Base-by-base conservation (phyloP, 2,888 invertebrate species). In the Thereva nobilitata region DNA sequence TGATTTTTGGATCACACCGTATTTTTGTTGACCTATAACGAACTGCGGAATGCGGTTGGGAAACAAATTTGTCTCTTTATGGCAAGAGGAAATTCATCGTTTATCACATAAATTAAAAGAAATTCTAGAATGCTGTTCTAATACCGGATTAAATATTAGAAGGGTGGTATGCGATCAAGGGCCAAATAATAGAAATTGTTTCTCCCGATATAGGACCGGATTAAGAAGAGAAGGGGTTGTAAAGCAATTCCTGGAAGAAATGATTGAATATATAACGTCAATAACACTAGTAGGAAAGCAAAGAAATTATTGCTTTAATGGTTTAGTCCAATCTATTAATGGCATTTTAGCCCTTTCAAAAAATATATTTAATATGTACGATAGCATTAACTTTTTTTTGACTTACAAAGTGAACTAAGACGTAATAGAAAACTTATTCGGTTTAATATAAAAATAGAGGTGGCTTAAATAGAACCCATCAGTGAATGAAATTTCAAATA, bases 341-440 rank as follows among this genome's bases (percentile, higher is more conserved):
- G 61, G 38, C n/a, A 63, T 63, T 44, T 44, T 67, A 9, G 8
- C 34, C 34, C 44, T 54, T 10, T 37, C 54, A 38, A 49, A 52
- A 8, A 44, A 64, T 4, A n/a, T n/a, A n/a, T n/a, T n/a, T n/a
- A n/a, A n/a, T n/a, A n/a, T n/a, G n/a, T n/a, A n/a, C n/a, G n/a
- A n/a, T n/a, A n/a, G n/a, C n/a, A n/a, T n/a, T n/a, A n/a, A n/a
- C n/a, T n/a, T n/a, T n/a, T n/a, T n/a, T n/a, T n/a, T n/a, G n/a
- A n/a, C n/a, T n/a, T n/a, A n/a, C n/a, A n/a, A n/a, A n/a, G n/a
- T n/a, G n/a, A n/a, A n/a, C n/a, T n/a, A n/a, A n/a, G n/a, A n/a
- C n/a, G n/a, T n/a, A n/a, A n/a, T n/a, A n/a, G n/a, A 64, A 66
- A 66, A 66, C 38, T 47, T 57, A 34, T 66, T 57, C 49, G 56